These are phyloP conservation scores for Agriopis marginaria DNA, from an alignment of 2,888 invertebrate species.

Conservation along the genomic window DNA sequence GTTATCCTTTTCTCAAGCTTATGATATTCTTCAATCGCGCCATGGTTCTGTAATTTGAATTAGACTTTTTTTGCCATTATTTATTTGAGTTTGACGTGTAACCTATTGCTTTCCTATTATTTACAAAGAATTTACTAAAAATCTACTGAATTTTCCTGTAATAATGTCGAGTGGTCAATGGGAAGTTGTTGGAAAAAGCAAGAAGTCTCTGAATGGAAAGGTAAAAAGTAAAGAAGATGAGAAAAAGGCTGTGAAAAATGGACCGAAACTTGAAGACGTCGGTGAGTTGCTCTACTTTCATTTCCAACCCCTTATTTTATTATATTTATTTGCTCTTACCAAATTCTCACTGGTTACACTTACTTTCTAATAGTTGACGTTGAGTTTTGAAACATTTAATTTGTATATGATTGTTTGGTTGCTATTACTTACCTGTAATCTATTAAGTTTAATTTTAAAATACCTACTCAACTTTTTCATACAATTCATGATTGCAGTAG, in stretches of 20 bases:
- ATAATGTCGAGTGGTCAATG: conserved; percentile 87
- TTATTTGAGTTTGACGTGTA: conserved; percentile 82
- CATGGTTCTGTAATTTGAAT: neutral
- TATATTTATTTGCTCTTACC: conserved; percentile 6
- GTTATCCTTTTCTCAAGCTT: conserved; percentile 14
- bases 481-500: neutral
- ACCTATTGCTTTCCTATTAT: conserved; percentile 74
- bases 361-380: neutral
- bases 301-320: conserved; percentile 28
- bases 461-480: neutral
- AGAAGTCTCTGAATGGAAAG: conserved; percentile 85
- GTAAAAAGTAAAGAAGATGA: conserved; percentile 86
- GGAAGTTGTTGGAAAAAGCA: conserved; percentile 90
- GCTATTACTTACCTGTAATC: neutral
- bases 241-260: conserved; percentile 87
- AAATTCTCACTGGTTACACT: neutral
- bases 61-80: conserved; percentile 51
- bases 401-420: neutral
- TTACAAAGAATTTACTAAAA: conserved; percentile 69
- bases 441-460: neutral
- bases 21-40: no score
- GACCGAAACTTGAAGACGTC: conserved; percentile 91
- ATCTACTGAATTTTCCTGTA: conserved; percentile 49
- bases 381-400: neutral
- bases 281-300: conserved; percentile 83